These are phyloP conservation scores for Ondatra zibethicus DNA, from an alignment of 2,113 vertebrate genomes.

Conservation along the genomic window DNA sequence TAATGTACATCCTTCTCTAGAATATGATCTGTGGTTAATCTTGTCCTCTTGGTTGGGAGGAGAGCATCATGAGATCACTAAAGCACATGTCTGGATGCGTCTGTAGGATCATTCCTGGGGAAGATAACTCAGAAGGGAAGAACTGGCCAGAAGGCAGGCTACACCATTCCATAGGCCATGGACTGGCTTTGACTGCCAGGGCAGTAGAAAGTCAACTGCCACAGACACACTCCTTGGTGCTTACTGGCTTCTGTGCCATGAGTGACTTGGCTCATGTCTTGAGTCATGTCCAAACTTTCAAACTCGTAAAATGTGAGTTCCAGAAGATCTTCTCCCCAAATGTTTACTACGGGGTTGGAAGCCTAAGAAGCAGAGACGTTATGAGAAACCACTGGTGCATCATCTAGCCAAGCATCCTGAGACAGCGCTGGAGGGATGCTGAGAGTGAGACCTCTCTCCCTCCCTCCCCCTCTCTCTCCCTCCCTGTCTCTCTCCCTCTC, in stretches of 20 bases:
- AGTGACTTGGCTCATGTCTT: background rate
- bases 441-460: background rate
- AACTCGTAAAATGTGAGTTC: background rate
- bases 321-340: background rate
- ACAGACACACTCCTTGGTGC: background rate
- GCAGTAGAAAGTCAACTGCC: background rate
- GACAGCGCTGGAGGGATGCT: background rate
- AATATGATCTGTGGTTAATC: background rate
- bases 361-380: background rate
- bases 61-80: background rate
- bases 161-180: background rate
- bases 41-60: too few relatives aligned
- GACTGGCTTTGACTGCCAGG: too few relatives aligned
- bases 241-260: too few relatives aligned
- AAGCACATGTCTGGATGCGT: background rate
- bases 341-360: background rate
- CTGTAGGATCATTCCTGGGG: too few relatives aligned
- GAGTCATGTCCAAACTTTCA: background rate
- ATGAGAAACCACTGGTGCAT: background rate
- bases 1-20: background rate
- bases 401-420: background rate
- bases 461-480: background rate
- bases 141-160: background rate
- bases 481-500: background rate
- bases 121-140: background rate